Base-by-base conservation (phyloP, 2,797 vertebrate genomes). In the Hippopotamyrus pictus region DNA sequence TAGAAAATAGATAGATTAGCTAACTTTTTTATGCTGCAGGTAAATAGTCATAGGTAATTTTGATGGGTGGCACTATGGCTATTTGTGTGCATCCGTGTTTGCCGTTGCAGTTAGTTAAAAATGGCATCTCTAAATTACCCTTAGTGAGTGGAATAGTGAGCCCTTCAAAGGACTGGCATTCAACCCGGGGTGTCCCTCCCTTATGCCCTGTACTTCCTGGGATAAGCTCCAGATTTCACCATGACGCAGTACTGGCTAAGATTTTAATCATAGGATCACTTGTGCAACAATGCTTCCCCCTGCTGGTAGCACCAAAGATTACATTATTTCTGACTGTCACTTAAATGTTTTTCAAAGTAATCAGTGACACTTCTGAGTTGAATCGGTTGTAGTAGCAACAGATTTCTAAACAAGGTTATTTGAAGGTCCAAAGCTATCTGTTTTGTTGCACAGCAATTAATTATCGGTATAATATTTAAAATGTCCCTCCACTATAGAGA, bases 231-330 rank as follows among this genome's bases (percentile, higher is more conserved):
- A 33, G n/a, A 46, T 22, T 69, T 33, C 44, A 5, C 46, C 7
- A 22, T 51, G 41, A 46, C 9, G 33, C 44, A 22, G 50, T 88
- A 57, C 12, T 22, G 17, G 11, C 37, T 88, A 69, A 17, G 19
- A 22, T 25, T 44, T 48, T 51, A 19, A 50, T 25, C n/a, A 73
- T 65, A 29, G n/a, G 25, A 51, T 69, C 57, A 65, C 54, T 50
- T 12, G 19, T 41, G 46, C 37, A 69, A 5, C 89, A 92, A 93
- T 90, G 90, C 91, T 93, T 93, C 91, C 0, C 92, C 90, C 94
- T 93, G 88, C 92, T 93, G 93, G 92, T 89, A 11, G 59, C 11
- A 73, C 19, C 17, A 14, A 54, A 48, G 14, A 89, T 89, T 65
- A 62, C 79, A 62, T 17, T 12, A 44, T 79, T 79, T 79, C 33